These are phyloP conservation scores for Phainopepla nitens DNA, from an alignment of 2,113 vertebrate genomes.

Conservation along the genomic window DNA sequence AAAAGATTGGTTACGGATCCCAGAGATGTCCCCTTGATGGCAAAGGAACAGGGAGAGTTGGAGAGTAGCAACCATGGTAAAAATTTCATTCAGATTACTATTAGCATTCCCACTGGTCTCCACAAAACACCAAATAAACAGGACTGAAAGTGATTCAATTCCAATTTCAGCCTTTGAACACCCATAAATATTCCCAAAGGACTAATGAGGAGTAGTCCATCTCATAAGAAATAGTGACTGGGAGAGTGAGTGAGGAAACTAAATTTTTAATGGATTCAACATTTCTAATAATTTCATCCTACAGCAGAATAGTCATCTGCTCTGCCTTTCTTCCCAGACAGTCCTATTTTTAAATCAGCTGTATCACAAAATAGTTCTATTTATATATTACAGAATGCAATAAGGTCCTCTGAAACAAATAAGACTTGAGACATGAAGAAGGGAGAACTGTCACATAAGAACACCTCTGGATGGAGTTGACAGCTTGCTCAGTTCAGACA, in stretches of 20 bases:
- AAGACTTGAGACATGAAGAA: rapidly evolving
- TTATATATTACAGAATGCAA: background rate
- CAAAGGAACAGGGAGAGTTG: background rate
- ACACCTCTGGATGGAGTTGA: background rate
- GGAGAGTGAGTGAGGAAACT: background rate
- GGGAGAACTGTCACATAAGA: background rate
- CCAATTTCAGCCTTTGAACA: background rate
- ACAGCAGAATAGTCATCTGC: background rate
- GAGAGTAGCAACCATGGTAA: background rate
- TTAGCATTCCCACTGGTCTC: background rate
- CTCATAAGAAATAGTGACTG: background rate
- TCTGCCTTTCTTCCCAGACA: background rate
- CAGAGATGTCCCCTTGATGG: background rate
- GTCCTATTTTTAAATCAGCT: background rate
- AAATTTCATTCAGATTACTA: background rate
- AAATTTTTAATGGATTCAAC: background rate
- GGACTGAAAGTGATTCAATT: background rate
- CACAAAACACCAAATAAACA: background rate
- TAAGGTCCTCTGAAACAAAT: background rate
- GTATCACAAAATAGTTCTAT: background rate
- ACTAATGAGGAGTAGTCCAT: background rate
- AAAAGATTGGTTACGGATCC: background rate
- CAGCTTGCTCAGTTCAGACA: background rate
- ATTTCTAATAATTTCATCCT: background rate
- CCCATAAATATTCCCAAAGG: background rate